These are phyloP conservation scores for Drosophila acutilabella DNA, from an alignment of 2,888 invertebrate genomes.

Conservation along the genomic window DNA sequence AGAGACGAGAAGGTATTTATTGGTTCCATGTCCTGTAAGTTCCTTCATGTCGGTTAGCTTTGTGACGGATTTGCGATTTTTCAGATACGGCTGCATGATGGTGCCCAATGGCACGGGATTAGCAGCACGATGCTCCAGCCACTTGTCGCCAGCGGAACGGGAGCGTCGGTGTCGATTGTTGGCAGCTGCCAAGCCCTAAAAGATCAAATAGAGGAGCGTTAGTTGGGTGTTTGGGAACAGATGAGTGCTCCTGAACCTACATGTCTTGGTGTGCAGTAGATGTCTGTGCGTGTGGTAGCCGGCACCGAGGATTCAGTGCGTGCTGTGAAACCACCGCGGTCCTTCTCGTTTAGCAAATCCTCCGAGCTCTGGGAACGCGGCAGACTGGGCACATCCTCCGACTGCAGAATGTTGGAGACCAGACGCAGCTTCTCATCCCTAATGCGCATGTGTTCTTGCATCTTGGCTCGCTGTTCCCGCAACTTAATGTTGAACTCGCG, in stretches of 20 bases:
- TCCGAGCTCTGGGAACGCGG: conserved; percentile 82
- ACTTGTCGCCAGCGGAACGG: conserved; percentile 90
- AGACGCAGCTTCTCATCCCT: conserved; percentile 88
- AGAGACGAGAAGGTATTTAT: conserved; percentile 96
- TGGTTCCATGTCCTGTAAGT: conserved; percentile 89
- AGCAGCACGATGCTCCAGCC: conserved; percentile 95
- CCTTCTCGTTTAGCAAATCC: conserved; percentile 72
- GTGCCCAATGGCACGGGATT: conserved; percentile 94
- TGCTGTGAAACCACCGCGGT: conserved; percentile 40
- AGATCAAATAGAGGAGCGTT: not conserved
- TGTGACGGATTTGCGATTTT: conserved; percentile 92
- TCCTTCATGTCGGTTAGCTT: conserved; percentile 92
- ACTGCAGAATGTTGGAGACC: conserved; percentile 87
- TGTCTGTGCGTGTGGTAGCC: conserved; percentile 70
- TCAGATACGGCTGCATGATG: conserved; percentile 93
- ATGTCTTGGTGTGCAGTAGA: conserved; percentile 76
- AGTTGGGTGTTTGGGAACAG: not conserved
- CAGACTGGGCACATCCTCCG: conserved; percentile 83
- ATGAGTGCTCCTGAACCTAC: conserved; percentile 25
- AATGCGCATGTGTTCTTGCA: conserved; percentile 87
- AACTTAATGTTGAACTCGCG: conserved; percentile 89
- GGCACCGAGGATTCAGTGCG: conserved; percentile 66
- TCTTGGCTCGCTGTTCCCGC: conserved; percentile 87
- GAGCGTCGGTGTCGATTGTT: conserved; percentile 92
- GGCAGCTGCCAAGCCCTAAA: conserved; percentile 88